A percentile compares a stretch with the other conserved stretches of the same genome.
Conservation (phyloP, 2,797 vertebrate species). For the Halcyon badia region DNA sequence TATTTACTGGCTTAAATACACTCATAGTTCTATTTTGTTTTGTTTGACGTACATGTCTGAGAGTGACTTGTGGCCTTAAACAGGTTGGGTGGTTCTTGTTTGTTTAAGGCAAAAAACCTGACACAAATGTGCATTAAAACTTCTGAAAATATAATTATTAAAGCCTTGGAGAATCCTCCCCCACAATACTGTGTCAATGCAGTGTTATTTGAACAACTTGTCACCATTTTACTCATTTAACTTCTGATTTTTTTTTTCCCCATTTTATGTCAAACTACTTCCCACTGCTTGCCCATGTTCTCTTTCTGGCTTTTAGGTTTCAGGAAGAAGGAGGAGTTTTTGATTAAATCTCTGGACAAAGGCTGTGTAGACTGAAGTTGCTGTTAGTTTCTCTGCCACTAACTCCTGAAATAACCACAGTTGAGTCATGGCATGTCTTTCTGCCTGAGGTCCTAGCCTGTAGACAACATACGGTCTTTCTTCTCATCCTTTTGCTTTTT, state of each 20-base stretch:
- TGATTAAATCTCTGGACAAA: background rate
- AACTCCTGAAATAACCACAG: background rate
- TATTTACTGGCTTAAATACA: background rate
- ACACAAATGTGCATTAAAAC: background rate
- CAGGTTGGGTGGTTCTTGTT: accelerated
- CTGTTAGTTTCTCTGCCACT: background rate
- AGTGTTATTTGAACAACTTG: background rate
- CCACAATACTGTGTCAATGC: background rate
- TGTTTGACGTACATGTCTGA: background rate
- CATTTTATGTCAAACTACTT: background rate
- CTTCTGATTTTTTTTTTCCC: constrained; percentile 8
- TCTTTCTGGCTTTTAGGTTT: background rate
- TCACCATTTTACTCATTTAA: background rate
- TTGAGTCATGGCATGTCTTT: background rate
- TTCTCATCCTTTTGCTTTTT: background rate
- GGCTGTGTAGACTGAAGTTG: background rate
- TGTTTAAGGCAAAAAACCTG: background rate
- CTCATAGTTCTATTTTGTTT: background rate
- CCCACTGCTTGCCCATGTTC: background rate
- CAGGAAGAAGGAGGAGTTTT: background rate
- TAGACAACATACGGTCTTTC: background rate
- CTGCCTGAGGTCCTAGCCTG: background rate
- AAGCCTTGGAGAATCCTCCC: background rate
- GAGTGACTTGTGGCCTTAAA: background rate
- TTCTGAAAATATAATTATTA: constrained; percentile 1